phyloP scores from a whole-genome alignment of 2,113 vertebrate genomes.

The Grantiella picta region DNA sequence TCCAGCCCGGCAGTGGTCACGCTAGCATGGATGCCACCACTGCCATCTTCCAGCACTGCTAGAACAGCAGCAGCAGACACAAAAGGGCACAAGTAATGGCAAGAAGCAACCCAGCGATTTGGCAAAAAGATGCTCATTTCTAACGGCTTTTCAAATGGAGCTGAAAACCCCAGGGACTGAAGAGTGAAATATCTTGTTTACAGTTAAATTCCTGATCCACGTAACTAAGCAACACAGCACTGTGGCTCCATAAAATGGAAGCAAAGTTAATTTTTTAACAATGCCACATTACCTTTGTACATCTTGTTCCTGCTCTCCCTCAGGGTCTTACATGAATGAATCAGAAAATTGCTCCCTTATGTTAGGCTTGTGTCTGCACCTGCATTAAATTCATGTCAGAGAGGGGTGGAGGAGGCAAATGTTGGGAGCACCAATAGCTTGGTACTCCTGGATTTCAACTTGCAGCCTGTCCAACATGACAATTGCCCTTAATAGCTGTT shows the following conservation, averaged over 20 bases:
- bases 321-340: slow-evolving; percentile 76
- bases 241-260: slow-evolving; percentile 54
- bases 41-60: background rate
- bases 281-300: slow-evolving; percentile 70
- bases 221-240: slow-evolving; percentile 34
- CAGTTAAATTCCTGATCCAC: slow-evolving; percentile 1
- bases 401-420: slow-evolving; percentile 62
- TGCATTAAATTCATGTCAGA: slow-evolving; percentile 75
- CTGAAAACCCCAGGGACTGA: background rate
- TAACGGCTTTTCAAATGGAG: background rate
- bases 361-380: slow-evolving; percentile 70
- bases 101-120: background rate
- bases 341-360: slow-evolving; percentile 80
- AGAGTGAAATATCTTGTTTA: slow-evolving; percentile 40
- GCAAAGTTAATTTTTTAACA: slow-evolving; percentile 73
- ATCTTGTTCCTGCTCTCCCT: slow-evolving; percentile 74
- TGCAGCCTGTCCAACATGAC: slow-evolving; percentile 9
- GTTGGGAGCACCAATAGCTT: slow-evolving; percentile 57
- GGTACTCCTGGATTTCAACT: slow-evolving; percentile 57
- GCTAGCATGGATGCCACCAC: background rate
- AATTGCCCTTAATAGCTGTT: slow-evolving; percentile 62
- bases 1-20: background rate
- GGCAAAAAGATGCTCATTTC: slow-evolving; percentile 3
- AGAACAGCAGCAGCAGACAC: background rate
- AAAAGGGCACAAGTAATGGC: background rate